These are phyloP conservation scores for Hippocampus barbouri DNA, from an alignment of 2,113 vertebrate genomes.

Conservation along the genomic window DNA sequence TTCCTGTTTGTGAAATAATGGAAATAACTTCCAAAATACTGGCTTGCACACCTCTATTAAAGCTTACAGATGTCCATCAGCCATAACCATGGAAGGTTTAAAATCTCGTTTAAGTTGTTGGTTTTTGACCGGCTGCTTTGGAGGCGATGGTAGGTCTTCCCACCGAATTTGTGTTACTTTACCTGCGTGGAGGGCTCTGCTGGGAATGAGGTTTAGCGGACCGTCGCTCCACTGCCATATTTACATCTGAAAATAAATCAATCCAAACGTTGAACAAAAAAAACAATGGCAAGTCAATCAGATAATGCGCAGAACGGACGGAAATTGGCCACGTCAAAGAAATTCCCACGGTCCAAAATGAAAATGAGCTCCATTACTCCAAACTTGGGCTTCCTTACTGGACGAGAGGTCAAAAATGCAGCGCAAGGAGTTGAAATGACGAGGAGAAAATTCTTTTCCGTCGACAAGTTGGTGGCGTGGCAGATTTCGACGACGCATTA, in stretches of 20 bases:
- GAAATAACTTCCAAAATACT: not conserved
- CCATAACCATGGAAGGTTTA: not conserved
- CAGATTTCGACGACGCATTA: not conserved
- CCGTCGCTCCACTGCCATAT: constrained; percentile 99
- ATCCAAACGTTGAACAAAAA: constrained; percentile 96
- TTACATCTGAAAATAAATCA: constrained; percentile 99
- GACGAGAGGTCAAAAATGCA: constrained; percentile 38
- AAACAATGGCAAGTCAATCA: constrained; percentile 63
- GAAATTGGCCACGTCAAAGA: constrained; percentile 24
- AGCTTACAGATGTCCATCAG: not conserved
- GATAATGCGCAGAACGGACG: constrained; percentile 46
- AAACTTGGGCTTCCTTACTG: constrained; percentile 49
- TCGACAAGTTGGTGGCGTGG: not conserved
- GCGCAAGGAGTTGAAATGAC: constrained; percentile 21
- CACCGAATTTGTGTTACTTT: constrained; percentile 85
- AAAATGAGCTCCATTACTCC: constrained; percentile 47
- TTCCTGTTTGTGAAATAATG: not conserved
- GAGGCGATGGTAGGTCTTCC: constrained; percentile 59
- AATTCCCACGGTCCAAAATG: constrained; percentile 49
- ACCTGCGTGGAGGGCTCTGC: constrained; percentile 98
- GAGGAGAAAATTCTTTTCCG: constrained; percentile 12
- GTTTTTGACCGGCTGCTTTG: constrained; percentile 44
- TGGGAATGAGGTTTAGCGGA: constrained; percentile 94
- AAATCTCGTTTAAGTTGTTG: not conserved
- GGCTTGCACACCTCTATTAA: not conserved